Base-by-base conservation (phyloP, 2,797 vertebrate genomes). In the Apogon hyalosoma region DNA sequence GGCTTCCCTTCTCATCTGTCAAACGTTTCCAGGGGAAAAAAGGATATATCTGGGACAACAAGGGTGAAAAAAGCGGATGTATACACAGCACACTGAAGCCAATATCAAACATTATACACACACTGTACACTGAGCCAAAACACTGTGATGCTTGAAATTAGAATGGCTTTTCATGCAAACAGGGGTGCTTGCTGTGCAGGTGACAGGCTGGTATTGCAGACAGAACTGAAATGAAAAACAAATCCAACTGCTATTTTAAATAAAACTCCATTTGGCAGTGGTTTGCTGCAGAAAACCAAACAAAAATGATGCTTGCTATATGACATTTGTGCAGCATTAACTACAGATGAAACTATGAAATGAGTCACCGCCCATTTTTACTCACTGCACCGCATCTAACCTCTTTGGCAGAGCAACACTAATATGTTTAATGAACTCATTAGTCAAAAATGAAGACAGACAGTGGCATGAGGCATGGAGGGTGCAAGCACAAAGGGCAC, bases 71-170 rank as follows among this genome's bases (percentile, higher is more conserved):
- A 84, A 68, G 55, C 47, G 62, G 62, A 84, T 82, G 76, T 88
- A 84, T 71, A 83, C 80, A 84, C 75, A 84, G 63, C 71, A 82
- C 73, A 71, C 61, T 55, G 70, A 80, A 79, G 86, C 86, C 83
- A 84, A 79, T 87, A 83, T 87, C 80, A 87, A 83, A 75, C 72
- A 77, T 84, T 83, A 81, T 67, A 82, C 86, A 83, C 79, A 86
- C 76, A 69, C 73, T 76, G 82, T 87, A 91, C 81, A 79, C 75
- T 64, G 78, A 85, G 85, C 85, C 88, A 88, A 90, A 87, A 90
- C 82, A 90, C 90, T 90, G 80, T 85, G 87, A 88, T 87, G 87
- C 90, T 88, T 91, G 91, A 92, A 92, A 92, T 92, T 91, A 91
- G 82, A 90, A 90, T 87, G 82, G 77, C 82, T 91, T 86, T 89